Percentiles rank a stretch among this genome's conserved stretches.
These are phyloP conservation scores for Macaca nemestrina DNA, from an alignment of 2,113 vertebrate species.

Conservation along the genomic window DNA sequence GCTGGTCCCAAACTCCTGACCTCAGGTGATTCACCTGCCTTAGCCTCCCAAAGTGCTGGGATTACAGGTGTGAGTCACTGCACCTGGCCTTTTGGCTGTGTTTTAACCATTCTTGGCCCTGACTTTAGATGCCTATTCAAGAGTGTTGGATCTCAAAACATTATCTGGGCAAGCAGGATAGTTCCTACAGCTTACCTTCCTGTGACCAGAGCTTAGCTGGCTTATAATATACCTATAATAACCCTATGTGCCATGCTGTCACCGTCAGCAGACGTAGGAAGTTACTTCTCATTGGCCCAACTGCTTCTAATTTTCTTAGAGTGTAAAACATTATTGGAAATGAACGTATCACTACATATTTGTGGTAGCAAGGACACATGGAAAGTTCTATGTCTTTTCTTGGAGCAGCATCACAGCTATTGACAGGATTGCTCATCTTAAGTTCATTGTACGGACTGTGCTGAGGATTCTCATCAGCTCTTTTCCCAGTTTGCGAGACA, in stretches of 20 bases:
- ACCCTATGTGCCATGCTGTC: background rate
- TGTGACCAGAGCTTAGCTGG: background rate
- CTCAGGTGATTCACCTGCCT: no score
- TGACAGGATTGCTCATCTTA: background rate
- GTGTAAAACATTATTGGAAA: background rate
- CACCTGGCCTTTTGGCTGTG: background rate
- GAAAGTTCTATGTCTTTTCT: background rate
- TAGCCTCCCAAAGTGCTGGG: no score
- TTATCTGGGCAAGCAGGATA: background rate
- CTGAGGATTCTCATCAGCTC: background rate
- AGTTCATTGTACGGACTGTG: background rate
- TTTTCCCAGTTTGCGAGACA: background rate
- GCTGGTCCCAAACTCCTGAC: no score
- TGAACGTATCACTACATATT: background rate
- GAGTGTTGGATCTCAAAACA: background rate
- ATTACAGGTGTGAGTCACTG: no score
- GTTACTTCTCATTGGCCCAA: background rate
- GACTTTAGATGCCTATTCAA: background rate
- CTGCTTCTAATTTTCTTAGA: background rate
- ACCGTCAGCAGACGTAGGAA: background rate
- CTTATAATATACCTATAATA: background rate
- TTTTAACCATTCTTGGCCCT: no score
- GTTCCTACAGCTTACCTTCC: no score
- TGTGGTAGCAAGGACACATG: background rate
- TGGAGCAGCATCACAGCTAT: background rate